Percentiles rank a stretch among this genome's conserved stretches.
phyloP scores from a whole-genome alignment of 2,113 vertebrate species.

The Nematolebias whitei region DNA sequence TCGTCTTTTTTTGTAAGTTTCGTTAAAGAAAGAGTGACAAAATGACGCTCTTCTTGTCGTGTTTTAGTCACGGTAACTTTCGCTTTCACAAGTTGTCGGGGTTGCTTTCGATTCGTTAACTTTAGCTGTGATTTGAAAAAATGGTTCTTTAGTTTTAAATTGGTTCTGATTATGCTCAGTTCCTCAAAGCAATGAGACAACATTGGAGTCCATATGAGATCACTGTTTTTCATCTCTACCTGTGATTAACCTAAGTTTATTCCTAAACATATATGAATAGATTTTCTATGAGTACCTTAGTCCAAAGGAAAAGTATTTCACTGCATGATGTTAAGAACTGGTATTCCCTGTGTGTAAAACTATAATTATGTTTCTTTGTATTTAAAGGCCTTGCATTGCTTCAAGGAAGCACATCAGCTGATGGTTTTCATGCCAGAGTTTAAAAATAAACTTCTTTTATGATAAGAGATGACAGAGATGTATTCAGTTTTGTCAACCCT shows the following conservation, averaged over 20 bases:
- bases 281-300: no score
- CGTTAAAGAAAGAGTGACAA: neutral
- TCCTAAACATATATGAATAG: no score
- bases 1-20: neutral
- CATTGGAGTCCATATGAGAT: neutral
- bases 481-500: no score
- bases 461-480: no score
- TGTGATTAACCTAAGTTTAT: neutral
- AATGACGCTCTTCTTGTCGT: slow-evolving; percentile 1
- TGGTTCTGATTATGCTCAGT: no score
- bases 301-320: neutral
- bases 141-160: no score
- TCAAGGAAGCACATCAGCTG: no score
- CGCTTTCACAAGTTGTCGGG: slow-evolving; percentile 33
- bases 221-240: neutral
- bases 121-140: no score
- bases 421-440: no score
- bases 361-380: no score
- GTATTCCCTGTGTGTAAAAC: neutral
- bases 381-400: no score
- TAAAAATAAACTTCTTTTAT: no score
- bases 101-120: slow-evolving; percentile 43
- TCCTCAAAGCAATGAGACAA: neutral
- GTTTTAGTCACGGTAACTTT: slow-evolving; percentile 48
- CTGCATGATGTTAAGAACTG: neutral